Conservation (phyloP, 2,888 invertebrate genomes). For the Calephelis perditalis region DNA sequence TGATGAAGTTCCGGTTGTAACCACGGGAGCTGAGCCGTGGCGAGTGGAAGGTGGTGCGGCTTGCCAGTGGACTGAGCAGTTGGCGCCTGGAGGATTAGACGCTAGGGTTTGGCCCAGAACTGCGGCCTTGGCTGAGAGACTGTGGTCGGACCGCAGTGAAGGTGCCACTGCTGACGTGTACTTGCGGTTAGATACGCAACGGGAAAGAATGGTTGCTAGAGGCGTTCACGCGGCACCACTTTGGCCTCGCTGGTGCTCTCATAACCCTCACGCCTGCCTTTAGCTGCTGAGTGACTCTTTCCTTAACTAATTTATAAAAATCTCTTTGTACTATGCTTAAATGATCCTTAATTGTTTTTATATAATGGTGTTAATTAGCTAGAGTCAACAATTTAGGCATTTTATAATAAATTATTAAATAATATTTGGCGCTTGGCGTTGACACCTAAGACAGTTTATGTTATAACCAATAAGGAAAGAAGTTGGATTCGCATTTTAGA, state of each 20-base stretch:
- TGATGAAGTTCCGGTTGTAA: constrained; percentile 55
- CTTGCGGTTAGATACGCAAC: constrained; percentile 81
- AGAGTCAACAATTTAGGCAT: neutral
- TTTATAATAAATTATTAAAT: too few relatives aligned
- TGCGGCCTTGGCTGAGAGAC: constrained; percentile 88
- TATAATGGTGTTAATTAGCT: neutral
- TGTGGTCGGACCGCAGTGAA: constrained; percentile 82
- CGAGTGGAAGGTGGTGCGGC: constrained; percentile 85
- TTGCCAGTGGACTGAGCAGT: constrained; percentile 92
- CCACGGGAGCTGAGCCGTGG: constrained; percentile 60
- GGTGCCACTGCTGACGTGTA: constrained; percentile 80
- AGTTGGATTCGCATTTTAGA: too few relatives aligned
- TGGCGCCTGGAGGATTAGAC: constrained; percentile 84
- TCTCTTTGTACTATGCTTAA: constrained; percentile 1
- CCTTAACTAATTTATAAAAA: constrained; percentile 11
- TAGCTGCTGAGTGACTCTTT: constrained; percentile 31
- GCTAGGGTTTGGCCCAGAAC: constrained; percentile 90
- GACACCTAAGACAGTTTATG: neutral
- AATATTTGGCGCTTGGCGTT: neutral
- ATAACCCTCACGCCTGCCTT: constrained; percentile 86
- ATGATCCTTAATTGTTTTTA: neutral
- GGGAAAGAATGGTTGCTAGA: constrained; percentile 79
- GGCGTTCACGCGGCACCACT: constrained; percentile 84
- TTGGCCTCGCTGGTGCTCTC: constrained; percentile 87
- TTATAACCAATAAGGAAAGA: too few relatives aligned